Conservation (phyloP, 1,140 invertebrate species). For the Anastrepha ludens region DNA sequence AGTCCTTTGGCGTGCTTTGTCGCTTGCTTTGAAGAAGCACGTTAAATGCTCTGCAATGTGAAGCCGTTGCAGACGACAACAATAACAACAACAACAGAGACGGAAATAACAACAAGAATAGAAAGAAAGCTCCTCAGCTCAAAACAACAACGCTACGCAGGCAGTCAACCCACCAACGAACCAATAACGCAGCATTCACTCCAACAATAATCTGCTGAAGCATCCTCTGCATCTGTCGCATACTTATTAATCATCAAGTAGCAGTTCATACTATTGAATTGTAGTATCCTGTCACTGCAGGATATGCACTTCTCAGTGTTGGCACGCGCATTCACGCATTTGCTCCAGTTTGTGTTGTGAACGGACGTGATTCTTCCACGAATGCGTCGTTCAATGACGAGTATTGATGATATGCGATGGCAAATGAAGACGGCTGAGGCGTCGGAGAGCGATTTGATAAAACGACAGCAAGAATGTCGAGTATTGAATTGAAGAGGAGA, state of each 20-base stretch:
- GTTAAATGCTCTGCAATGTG: slow-evolving; percentile 15
- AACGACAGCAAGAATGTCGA: neutral
- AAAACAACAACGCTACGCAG: neutral
- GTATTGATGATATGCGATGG: slow-evolving; percentile 18
- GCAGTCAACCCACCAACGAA: neutral
- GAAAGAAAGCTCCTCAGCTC: too few relatives aligned
- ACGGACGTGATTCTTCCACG: slow-evolving; percentile 27
- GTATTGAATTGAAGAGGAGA: too few relatives aligned
- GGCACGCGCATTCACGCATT: slow-evolving; percentile 47
- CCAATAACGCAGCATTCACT: neutral
- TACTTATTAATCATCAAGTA: slow-evolving; percentile 46
- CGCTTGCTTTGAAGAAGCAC: slow-evolving; percentile 41
- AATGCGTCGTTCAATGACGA: neutral
- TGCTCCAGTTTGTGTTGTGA: slow-evolving; percentile 23
- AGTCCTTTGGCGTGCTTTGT: neutral
- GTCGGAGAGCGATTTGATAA: neutral
- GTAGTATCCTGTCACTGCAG: slow-evolving; percentile 42
- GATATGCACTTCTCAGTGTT: slow-evolving; percentile 41
- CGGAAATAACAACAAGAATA: neutral
- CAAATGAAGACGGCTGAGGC: neutral
- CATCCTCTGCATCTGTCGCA: slow-evolving; percentile 23
- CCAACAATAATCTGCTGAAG: neutral
- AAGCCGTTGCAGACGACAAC: neutral
- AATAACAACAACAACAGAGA: neutral
- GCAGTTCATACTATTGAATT: slow-evolving; percentile 44